phyloP scores from a whole-genome alignment of 2,113 vertebrate genomes.

The Mormyrus iriodes region DNA sequence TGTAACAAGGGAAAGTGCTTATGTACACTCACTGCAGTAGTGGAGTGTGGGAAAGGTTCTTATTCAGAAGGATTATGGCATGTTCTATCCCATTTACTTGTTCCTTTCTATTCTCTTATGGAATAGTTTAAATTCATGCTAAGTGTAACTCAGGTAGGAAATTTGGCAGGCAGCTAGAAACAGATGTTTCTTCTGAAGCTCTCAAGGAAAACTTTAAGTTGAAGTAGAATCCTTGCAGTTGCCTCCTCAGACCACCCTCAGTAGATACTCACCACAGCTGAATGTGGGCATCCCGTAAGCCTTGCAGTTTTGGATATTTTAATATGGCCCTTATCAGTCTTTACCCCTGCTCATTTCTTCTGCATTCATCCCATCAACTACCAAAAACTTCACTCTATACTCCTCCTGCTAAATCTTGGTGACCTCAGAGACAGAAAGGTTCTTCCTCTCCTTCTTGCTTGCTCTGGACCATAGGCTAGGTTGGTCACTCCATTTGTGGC shows the following conservation, averaged over 20 bases:
- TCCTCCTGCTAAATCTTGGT: too few relatives aligned
- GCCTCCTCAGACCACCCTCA: neutral
- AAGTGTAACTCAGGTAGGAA: conserved; percentile 15
- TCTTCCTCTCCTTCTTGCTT: too few relatives aligned
- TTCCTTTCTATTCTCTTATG: neutral
- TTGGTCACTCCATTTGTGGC: too few relatives aligned
- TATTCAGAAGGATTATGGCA: neutral
- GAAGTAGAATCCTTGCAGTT: neutral
- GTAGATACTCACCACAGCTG: neutral
- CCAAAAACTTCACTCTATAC: too few relatives aligned
- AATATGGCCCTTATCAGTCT: neutral
- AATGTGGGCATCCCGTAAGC: neutral
- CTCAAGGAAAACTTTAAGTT: neutral
- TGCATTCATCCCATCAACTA: neutral
- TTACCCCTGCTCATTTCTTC: neutral
- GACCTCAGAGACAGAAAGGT: too few relatives aligned
- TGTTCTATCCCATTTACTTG: neutral
- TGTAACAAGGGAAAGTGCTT: neutral
- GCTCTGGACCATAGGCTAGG: too few relatives aligned
- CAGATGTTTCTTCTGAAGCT: neutral
- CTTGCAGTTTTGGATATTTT: too few relatives aligned
- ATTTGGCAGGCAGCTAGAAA: neutral
- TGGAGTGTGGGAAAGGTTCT: neutral
- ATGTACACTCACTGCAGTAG: neutral
- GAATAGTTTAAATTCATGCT: conserved; percentile 22